Evolutionary conservation across 1,140 invertebrate genomes (phyloP).

Genomic region (Planococcus citri): DNA sequence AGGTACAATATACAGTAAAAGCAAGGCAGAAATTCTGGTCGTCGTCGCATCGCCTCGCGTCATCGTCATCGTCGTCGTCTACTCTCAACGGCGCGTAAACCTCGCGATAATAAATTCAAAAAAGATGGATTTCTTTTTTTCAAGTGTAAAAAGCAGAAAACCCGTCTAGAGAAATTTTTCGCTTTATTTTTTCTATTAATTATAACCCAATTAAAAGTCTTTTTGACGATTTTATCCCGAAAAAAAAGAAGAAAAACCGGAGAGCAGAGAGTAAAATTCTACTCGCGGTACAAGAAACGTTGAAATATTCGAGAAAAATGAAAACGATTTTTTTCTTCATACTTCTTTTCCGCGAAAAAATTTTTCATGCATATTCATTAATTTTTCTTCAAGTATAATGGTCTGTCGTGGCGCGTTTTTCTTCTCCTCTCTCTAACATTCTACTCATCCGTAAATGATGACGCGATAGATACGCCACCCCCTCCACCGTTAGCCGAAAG

Average conservation of each 20-base stretch:
- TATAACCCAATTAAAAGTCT: constrained; percentile 8
- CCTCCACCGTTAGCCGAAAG: no score
- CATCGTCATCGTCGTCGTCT: no score
- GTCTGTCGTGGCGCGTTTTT: background rate
- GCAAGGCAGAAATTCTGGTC: no score
- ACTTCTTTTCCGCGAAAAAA: background rate
- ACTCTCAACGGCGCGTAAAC: no score
- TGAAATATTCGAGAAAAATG: background rate
- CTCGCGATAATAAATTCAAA: no score
- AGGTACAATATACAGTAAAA: no score
- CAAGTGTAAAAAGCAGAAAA: no score
- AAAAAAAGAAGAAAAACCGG: background rate
- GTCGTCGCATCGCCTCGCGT: no score
- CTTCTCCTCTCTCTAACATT: background rate
- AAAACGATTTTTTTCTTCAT: background rate
- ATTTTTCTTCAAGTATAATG: background rate
- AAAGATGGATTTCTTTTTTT: no score
- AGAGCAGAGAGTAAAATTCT: no score
- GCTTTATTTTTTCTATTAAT: background rate
- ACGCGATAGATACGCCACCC: constrained; percentile 1
- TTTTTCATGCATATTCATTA: constrained; percentile 4
- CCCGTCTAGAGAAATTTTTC: background rate
- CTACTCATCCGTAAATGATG: background rate
- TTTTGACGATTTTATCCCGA: background rate
- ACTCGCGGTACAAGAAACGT: no score